A percentile compares a stretch with the other conserved stretches of the same genome.
Conservation (phyloP, 2,797 vertebrate genomes). For the Thamnophis elegans region DNA sequence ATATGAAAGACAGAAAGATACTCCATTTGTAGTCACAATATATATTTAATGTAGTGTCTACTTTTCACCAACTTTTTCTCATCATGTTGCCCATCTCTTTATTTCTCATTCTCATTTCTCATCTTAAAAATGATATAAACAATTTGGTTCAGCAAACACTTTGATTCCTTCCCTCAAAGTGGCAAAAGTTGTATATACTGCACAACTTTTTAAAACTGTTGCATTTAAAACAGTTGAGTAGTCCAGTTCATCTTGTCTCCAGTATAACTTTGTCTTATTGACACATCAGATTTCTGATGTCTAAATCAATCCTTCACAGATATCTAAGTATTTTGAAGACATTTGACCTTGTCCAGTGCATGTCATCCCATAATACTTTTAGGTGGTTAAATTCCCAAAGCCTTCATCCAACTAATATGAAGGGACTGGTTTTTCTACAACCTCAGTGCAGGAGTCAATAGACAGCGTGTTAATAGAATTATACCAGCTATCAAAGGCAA, state of each 20-base stretch:
- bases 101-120: not conserved
- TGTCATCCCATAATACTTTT: not conserved
- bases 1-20: not conserved
- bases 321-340: not conserved
- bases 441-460: not conserved
- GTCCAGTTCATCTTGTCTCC: not conserved
- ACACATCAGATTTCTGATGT: not conserved
- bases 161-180: not conserved
- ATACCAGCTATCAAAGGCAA: constrained; percentile 6
- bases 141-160: not conserved
- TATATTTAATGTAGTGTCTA: not conserved
- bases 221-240: not conserved
- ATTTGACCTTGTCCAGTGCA: not conserved
- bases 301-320: not conserved
- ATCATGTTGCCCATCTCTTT: not conserved
- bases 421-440: not conserved
- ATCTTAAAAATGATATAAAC: not conserved
- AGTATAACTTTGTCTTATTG: not conserved
- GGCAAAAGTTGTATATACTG: too few species aligned
- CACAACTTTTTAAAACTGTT: too few species aligned
- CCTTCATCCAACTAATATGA: not conserved
- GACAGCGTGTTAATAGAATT: not conserved
- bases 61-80: not conserved
- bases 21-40: not conserved
- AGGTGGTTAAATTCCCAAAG: not conserved